Conservation (phyloP, 2,113 vertebrate genomes). For the Sphyrna mokarran region DNA sequence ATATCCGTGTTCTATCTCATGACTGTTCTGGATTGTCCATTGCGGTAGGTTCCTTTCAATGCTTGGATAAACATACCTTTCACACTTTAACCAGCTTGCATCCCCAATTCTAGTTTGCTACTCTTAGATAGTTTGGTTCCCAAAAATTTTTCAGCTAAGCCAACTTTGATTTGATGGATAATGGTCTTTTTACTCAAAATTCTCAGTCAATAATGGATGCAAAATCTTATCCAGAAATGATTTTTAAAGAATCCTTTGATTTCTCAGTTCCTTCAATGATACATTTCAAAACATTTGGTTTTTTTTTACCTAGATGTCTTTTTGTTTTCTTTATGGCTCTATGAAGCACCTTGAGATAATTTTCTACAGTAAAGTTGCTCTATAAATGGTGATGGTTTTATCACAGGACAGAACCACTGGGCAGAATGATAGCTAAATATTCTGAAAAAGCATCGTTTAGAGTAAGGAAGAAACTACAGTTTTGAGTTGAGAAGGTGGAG, state of each 20-base stretch:
- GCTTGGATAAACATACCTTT: slow-evolving; percentile 67
- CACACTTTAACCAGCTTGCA: not conserved
- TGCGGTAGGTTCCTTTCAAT: slow-evolving; percentile 97
- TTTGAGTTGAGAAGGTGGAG: not conserved
- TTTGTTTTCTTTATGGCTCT: not conserved
- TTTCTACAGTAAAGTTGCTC: not conserved
- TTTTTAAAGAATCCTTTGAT: too few species aligned
- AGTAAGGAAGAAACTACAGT: not conserved
- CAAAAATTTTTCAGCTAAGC: not conserved
- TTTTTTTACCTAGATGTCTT: not conserved
- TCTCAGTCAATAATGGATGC: not conserved
- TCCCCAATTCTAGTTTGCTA: not conserved
- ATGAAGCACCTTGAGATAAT: not conserved
- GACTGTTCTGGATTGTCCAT: slow-evolving; percentile 98
- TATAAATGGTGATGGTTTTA: not conserved
- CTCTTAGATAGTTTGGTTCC: not conserved
- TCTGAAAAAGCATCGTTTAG: not conserved
- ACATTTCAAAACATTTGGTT: not conserved
- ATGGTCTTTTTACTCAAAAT: not conserved
- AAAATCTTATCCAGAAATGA: not conserved
- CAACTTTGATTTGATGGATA: slow-evolving; percentile 23
- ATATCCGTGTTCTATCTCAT: slow-evolving; percentile 98
- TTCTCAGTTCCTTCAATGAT: not conserved
- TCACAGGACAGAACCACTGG: not conserved
- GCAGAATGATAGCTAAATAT: not conserved